These are phyloP conservation scores for Oreonectes daqikongensis DNA, from an alignment of 2,797 vertebrate genomes.

Conservation along the genomic window DNA sequence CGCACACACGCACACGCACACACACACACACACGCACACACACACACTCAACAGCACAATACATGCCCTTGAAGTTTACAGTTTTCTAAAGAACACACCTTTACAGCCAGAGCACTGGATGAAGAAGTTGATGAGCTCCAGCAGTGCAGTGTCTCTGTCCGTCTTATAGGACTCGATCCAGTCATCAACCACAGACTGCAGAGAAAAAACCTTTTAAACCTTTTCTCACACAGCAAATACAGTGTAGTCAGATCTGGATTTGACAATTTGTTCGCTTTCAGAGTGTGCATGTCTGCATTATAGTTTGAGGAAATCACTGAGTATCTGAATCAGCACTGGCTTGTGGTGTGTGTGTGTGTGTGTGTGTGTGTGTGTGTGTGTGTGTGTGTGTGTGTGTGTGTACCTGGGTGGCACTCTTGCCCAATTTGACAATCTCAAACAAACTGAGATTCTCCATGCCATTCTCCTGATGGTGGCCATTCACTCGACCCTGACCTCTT, in stretches of 20 bases:
- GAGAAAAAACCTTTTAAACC: constrained; percentile 29
- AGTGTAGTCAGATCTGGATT: not conserved
- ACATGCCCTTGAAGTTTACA: not conserved
- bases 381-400: constrained; percentile 31
- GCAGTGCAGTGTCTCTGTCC: constrained; percentile 93
- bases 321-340: not conserved
- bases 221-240: constrained; percentile 19
- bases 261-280: not conserved
- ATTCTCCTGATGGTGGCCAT: constrained; percentile 99
- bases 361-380: constrained; percentile 29
- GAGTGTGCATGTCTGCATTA: not conserved
- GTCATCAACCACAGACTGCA: constrained; percentile 95
- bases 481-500: constrained; percentile 85
- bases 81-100: constrained; percentile 77
- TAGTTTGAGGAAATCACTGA: not conserved
- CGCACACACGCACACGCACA: too few relatives aligned
- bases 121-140: constrained; percentile 99
- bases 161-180: constrained; percentile 99
- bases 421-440: constrained; percentile 97
- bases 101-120: constrained; percentile 99
- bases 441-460: constrained; percentile 99
- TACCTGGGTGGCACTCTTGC: constrained; percentile 99
- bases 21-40: not conserved
- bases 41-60: not conserved
- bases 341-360: constrained; percentile 34